Evolutionary conservation across 2,888 invertebrate genomes (phyloP), one percentile per base, ranked within the genome.

Genomic region (Heliconius ethilla): DNA sequence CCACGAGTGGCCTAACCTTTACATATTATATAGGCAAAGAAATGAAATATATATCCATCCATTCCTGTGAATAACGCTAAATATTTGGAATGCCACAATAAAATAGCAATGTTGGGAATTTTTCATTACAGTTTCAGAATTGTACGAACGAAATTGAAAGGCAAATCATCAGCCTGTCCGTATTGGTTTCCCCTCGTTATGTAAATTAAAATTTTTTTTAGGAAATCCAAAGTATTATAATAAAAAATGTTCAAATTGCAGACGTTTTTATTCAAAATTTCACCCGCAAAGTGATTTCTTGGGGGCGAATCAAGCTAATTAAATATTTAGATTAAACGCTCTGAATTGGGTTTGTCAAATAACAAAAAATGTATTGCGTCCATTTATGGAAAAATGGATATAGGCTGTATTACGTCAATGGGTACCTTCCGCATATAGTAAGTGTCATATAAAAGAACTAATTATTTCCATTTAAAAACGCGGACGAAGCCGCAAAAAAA

Each of bases 91-190:
- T 72, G 72, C 72, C 59, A 69, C 55, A 76, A 40, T 69, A 62
- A 69, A 76, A 70, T 62, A 27, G 63, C 29, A 29, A 65, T 75
- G 65, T 77, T 76, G 74, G 62, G 81, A 79, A 82, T 80, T 81
- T 82, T 81, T 82, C 80, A 80, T 82, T 81, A 80, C 70, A 76
- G 72, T 55, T 72, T 74, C 74, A 63, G 74, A 74, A 18, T 63
- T 40, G 25, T 63, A 63, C 63, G 63, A 27, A 74, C 63, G 15
- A n/a, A 72, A 72, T 80, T 78, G 78, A 79, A 80, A 79, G 73
- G 75, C 78, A 80, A 82, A 81, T 80, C 78, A 81, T 81, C 79
- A 80, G 79, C 77, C 78, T 79, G 62, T 63, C 51, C 74, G 62
- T 76, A 70, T 79, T 67, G 75, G 72, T 51, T 76, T 75, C 45